Evolutionary conservation across 1,140 invertebrate species (phyloP), one percentile per base, ranked within the genome.

Genomic region (Neodiprion fabricii): DNA sequence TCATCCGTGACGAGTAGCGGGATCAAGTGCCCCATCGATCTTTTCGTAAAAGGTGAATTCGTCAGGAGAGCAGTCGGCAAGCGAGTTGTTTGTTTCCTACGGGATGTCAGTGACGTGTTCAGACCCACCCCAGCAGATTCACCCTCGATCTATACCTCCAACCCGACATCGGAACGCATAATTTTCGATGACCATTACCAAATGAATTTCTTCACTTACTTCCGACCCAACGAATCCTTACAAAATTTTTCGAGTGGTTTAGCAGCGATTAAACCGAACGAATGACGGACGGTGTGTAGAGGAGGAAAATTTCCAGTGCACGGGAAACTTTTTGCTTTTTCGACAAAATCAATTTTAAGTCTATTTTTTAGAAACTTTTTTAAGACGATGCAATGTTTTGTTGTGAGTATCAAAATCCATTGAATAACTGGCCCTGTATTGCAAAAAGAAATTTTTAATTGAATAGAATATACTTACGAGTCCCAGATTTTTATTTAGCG

Each of bases 81-180:
- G 53, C 11, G 53, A 17, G n/a, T 61, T 61, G 53, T 61, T 61
- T 61, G 53, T 61, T 7, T 17, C 11, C 11, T 61, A 14, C 11
- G 53, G n/a, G 53, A 61, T 17, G 53, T 61, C 53, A 61, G 53
- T 61, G 53, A 61, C 53, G 53, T 61, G 53, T 61, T 61, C n/a
- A 12, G 53, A 61, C 8, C 9, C 53, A 61, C 53, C 53, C 53
- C 53, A 17, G 11, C 53, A 61, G n/a, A 61, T 12, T 61, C n/a
- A 61, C 53, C 53, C 53, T 61, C 53, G 53, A 17, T 61, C 28
- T 61, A 61, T 61, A 61, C 53, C 53, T 14, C 53, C 53, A 5
- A 17, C 11, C 53, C 53, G 53, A 61, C 11, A 17, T 14, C 11
- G 53, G 9, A 9, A 8, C 53, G 53, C 53, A 61, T 61, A 61